phyloP scores from a whole-genome alignment of 2,888 invertebrate species.

The Sturmia bella region DNA sequence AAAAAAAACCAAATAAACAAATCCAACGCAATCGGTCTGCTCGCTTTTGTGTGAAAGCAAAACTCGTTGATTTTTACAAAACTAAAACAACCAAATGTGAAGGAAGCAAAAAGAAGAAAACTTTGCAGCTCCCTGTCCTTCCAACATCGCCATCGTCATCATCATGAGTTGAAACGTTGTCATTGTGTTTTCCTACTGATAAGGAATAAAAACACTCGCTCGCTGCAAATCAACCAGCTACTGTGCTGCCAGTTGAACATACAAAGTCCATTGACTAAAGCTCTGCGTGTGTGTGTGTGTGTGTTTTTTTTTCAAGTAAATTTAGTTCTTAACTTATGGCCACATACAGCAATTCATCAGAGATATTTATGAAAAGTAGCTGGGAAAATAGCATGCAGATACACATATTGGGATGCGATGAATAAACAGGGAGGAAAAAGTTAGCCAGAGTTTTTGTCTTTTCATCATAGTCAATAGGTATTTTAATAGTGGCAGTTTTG shows the following conservation, averaged over 20 bases:
- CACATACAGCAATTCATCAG: slow-evolving; percentile 39
- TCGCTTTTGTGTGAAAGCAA: slow-evolving; percentile 44
- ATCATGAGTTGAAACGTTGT: slow-evolving; percentile 1
- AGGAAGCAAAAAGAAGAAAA: not conserved
- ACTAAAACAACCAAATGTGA: slow-evolving; percentile 20
- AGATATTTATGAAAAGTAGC: slow-evolving; percentile 62
- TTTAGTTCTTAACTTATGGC: slow-evolving; percentile 37
- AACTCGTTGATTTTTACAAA: slow-evolving; percentile 48
- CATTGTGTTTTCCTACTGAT: slow-evolving; percentile 58
- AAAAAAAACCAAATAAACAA: not conserved
- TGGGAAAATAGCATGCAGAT: slow-evolving; percentile 10
- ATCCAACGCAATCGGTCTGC: slow-evolving; percentile 55
- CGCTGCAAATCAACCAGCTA: slow-evolving; percentile 48
- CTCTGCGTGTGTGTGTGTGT: too few relatives aligned
- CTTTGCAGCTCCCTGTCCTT: slow-evolving; percentile 7
- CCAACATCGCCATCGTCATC: slow-evolving; percentile 42
- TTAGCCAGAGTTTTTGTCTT: not conserved
- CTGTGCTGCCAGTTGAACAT: slow-evolving; percentile 51
- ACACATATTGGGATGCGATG: not conserved
- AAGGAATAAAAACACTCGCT: slow-evolving; percentile 64
- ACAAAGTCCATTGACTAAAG: slow-evolving; percentile 59
- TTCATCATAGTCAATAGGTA: slow-evolving; percentile 20
- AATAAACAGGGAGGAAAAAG: not conserved
- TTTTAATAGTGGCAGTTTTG: slow-evolving; percentile 62
- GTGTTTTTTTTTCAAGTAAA: slow-evolving; percentile 6